Base-by-base conservation (phyloP, 2,888 invertebrate genomes). In the Cosmia trapezina region DNA sequence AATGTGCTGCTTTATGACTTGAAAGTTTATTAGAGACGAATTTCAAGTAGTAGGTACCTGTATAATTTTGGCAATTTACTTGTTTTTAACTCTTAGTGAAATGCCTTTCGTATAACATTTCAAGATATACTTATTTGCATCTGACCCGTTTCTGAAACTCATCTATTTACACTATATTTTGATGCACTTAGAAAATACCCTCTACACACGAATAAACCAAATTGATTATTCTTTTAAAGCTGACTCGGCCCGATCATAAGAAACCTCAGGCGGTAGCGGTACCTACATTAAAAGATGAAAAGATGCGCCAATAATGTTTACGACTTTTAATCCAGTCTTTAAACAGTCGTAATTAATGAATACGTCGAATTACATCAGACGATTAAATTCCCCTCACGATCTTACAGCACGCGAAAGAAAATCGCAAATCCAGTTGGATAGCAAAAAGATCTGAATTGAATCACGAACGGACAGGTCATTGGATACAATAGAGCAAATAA, bases 361-460 rank as follows among this genome's bases (percentile, higher is more conserved):
- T 87, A 78, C 83, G 60, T 85, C 71, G 80, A 84, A 86, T 87
- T 81, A 82, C 78, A 81, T 59, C 67, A 67, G 62, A 65, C 67
- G 65, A 78, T 83, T 78, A 81, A 67, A 86, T 87, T 86, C 84
- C 68, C 68, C 77, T 76, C 83, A 84, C 84, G 82, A 87, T 84
- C 69, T 71, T 67, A 59, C 63, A 68, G 70, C 81, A 83, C 87
- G 85, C 84, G 69, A 86, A 88, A 86, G 83, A 87, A 88, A 85
- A 80, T 70, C 62, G 76, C 77, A 80, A 76, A 82, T 79, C 76
- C 74, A 82, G 79, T 76, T 73, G 80, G 64, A 82, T 84, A 74
- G 83, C 81, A 90, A 83, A 91, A 91, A 91, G 79, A 80, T 81
- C 77, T 78, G 83, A 86, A 84, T 89, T 80, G 78, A 89, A 88